Conservation (phyloP, 2,797 vertebrate genomes). For the Acanthurus lineatus region DNA sequence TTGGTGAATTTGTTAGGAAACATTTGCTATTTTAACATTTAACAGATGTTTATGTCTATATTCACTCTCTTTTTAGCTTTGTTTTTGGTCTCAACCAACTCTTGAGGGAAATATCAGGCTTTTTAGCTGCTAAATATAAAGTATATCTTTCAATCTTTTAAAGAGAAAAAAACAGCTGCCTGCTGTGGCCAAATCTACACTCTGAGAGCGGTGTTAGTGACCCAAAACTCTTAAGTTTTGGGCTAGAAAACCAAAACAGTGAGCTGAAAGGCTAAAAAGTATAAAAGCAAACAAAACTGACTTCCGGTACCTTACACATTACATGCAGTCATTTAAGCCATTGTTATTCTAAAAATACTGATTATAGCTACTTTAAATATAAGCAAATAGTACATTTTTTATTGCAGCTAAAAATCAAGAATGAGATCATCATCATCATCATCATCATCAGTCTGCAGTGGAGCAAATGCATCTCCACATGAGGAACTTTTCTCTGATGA, state of each 20-base stretch:
- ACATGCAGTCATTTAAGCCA: neutral
- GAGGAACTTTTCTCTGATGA: conserved; percentile 12
- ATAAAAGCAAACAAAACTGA: too few species aligned
- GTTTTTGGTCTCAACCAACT: neutral
- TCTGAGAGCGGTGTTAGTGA: too few species aligned
- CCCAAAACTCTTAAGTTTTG: too few species aligned
- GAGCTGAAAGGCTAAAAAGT: too few species aligned
- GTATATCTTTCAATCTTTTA: too few species aligned
- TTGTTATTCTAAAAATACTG: neutral
- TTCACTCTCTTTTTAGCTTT: neutral
- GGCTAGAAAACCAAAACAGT: too few species aligned
- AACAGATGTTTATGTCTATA: too few species aligned
- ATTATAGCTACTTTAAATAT: conserved; percentile 3
- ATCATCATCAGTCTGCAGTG: neutral
- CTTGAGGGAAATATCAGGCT: neutral
- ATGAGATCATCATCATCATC: neutral
- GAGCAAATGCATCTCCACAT: neutral
- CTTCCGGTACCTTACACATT: neutral
- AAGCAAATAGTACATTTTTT: neutral
- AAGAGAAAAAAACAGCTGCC: neutral
- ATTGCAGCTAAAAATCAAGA: neutral
- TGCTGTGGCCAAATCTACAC: neutral
- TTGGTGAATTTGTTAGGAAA: neutral
- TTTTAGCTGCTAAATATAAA: neutral
- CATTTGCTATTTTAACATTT: neutral